These are phyloP conservation scores for Python bivittatus DNA, from an alignment of 2,113 vertebrate genomes.

Conservation along the genomic window DNA sequence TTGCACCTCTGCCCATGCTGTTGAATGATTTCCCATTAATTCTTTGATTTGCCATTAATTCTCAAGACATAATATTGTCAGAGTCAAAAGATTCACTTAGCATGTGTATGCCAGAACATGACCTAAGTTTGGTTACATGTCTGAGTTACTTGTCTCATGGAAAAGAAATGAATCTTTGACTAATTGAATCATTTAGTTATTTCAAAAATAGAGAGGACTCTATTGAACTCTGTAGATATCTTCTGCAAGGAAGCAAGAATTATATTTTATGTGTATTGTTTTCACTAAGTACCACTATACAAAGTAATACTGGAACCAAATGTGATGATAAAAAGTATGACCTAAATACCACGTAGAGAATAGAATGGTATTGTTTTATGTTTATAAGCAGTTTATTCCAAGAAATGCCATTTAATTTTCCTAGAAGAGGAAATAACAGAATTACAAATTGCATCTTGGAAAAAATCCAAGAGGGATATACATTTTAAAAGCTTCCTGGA, in stretches of 20 bases:
- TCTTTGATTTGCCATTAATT: background rate
- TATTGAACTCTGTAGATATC: background rate
- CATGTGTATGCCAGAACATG: background rate
- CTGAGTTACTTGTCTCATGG: background rate
- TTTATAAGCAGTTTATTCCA: background rate
- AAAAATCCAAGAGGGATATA: background rate
- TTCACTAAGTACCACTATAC: background rate
- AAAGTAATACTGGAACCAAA: background rate
- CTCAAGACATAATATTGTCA: background rate
- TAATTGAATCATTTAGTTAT: background rate
- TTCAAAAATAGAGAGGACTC: background rate
- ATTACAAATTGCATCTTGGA: background rate
- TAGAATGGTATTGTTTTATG: background rate
- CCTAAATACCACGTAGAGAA: background rate
- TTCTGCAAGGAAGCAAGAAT: background rate
- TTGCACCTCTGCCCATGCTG: background rate
- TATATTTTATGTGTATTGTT: too few relatives aligned
- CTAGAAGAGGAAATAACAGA: background rate
- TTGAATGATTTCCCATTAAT: too few relatives aligned
- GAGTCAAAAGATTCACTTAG: background rate
- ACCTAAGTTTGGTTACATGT: background rate
- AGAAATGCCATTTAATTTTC: background rate
- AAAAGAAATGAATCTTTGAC: background rate
- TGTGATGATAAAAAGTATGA: background rate
- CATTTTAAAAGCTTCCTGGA: constrained; percentile 1